phyloP scores from a whole-genome alignment of 1,140 invertebrate genomes.

The Tribolium madens region DNA sequence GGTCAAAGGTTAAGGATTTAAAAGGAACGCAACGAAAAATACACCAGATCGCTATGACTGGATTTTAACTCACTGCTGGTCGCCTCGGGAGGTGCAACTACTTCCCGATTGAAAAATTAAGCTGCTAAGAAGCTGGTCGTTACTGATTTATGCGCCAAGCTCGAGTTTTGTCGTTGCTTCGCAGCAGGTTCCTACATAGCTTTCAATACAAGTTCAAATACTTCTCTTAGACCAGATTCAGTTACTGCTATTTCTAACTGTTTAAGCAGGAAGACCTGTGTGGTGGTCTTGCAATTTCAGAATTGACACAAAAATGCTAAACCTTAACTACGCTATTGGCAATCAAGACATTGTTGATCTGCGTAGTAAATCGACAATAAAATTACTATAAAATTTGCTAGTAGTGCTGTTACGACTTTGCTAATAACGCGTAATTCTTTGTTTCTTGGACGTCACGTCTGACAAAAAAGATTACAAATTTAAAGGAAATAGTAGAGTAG shows the following conservation, averaged over 20 bases:
- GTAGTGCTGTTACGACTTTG: not conserved
- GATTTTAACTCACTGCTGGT: constrained; percentile 10
- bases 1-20: constrained; percentile 1
- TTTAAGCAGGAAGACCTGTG: not conserved
- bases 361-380: not conserved
- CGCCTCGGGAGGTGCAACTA: constrained; percentile 25
- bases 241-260: not conserved
- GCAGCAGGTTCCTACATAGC: constrained; percentile 7
- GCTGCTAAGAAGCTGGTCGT: constrained; percentile 32
- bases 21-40: not conserved
- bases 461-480: not conserved
- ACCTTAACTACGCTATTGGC: not conserved
- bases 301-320: not conserved
- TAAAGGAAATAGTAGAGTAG: too few relatives aligned
- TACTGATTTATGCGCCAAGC: constrained; percentile 22
- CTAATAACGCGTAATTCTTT: not conserved
- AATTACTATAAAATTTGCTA: not conserved
- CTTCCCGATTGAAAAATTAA: constrained; percentile 39
- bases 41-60: constrained; percentile 3
- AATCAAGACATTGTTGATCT: not conserved
- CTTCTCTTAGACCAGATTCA: not conserved
- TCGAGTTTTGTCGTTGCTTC: constrained; percentile 20
- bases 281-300: not conserved
- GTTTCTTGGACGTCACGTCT: not conserved
- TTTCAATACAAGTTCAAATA: constrained; percentile 16